Conservation (phyloP, 2,113 vertebrate species). For the Serilophus lunatus region DNA sequence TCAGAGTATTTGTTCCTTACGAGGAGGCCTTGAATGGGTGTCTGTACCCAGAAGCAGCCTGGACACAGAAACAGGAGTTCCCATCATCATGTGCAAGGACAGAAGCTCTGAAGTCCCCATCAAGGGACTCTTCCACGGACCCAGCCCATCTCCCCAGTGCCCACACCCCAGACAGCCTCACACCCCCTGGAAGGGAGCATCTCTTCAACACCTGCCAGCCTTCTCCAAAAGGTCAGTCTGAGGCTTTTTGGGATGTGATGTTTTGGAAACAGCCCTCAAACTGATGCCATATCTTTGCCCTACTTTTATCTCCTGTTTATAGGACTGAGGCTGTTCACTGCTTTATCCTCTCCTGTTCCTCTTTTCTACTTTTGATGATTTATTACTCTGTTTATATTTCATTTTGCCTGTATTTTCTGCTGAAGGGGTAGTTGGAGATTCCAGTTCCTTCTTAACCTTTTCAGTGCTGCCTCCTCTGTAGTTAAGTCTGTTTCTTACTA, state of each 20-base stretch:
- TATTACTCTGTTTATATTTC: background rate
- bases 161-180: background rate
- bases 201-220: background rate
- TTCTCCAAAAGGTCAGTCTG: background rate
- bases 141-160: fast-evolving
- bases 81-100: background rate
- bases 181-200: background rate
- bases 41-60: background rate
- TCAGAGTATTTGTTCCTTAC: background rate
- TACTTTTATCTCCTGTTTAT: constrained; percentile 8
- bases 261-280: background rate
- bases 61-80: background rate
- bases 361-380: background rate
- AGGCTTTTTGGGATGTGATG: background rate
- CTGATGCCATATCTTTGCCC: background rate
- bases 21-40: background rate
- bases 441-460: background rate
- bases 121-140: background rate
- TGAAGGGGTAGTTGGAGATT: background rate
- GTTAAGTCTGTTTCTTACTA: background rate
- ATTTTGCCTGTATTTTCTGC: background rate
- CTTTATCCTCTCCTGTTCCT: background rate
- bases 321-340: background rate
- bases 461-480: background rate
- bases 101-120: background rate